Conservation (phyloP, 1,140 invertebrate species). For the Drosophila novamexicana region DNA sequence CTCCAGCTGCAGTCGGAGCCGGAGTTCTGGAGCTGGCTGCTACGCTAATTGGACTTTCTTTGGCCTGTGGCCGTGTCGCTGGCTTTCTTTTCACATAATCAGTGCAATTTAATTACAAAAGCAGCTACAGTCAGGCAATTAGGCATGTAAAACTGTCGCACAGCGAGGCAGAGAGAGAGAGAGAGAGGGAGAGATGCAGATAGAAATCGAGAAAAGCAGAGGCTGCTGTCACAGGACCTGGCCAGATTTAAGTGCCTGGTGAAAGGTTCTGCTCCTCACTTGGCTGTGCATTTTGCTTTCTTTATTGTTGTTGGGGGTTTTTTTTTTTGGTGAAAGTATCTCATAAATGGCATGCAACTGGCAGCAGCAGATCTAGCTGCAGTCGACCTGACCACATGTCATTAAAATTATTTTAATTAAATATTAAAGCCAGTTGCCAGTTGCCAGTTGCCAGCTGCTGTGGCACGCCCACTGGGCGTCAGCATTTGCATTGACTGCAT, state of each 20-base stretch:
- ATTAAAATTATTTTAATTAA: conserved; percentile 77
- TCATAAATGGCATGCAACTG: conserved; percentile 68
- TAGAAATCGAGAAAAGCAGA: conserved; percentile 53
- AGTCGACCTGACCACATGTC: conserved; percentile 51
- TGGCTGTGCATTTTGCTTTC: conserved; percentile 8
- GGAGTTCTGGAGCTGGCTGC: conserved; percentile 32
- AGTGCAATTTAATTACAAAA: conserved; percentile 78
- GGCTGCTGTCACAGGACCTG: conserved; percentile 37
- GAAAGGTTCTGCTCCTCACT: conserved; percentile 62
- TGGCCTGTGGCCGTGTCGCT: conserved; percentile 14
- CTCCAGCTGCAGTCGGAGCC: conserved; percentile 8
- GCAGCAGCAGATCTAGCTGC: conserved; percentile 15
- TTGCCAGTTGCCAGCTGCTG: conserved; percentile 47
- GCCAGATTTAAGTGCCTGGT: conserved; percentile 32
- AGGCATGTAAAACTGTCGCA: conserved; percentile 73
- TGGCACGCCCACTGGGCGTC: conserved; percentile 59
- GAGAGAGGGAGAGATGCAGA: conserved; percentile 27
- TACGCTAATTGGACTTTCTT: conserved; percentile 75
- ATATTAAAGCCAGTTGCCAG: conserved; percentile 55
- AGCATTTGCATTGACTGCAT: conserved; percentile 47
- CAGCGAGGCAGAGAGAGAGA: neutral
- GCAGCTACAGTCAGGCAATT: conserved; percentile 61
- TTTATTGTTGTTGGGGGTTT: conserved; percentile 1
- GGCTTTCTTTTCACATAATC: conserved; percentile 63
- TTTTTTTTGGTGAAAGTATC: conserved; percentile 75